Evolutionary conservation across 2,888 invertebrate species (phyloP).

Genomic region (Cataglyphis rosenhaueri): DNA sequence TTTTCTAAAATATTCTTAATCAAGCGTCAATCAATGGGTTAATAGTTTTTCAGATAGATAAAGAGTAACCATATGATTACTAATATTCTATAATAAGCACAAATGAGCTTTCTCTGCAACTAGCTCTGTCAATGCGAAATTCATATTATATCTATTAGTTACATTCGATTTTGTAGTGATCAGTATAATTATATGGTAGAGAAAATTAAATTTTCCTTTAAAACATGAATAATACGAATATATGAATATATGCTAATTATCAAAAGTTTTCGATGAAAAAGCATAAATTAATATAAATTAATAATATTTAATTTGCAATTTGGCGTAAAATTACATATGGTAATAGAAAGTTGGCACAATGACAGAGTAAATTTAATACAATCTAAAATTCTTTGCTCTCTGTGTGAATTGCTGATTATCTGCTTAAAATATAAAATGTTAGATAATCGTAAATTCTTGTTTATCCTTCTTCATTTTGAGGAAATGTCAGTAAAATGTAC

Average conservation of each 20-base stretch:
- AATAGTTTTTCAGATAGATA: constrained; percentile 1
- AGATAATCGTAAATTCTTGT: neutral
- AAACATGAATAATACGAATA: neutral
- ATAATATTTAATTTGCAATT: neutral
- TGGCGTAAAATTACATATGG: neutral
- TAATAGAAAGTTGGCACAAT: neutral
- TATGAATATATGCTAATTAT: neutral
- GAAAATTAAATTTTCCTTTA: constrained; percentile 12
- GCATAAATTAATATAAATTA: neutral
- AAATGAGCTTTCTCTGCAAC: constrained; percentile 21
- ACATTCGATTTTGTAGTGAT: constrained; percentile 10
- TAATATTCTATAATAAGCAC: constrained; percentile 19
- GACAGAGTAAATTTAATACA: neutral
- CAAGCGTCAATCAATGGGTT: neutral
- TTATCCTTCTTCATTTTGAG: neutral
- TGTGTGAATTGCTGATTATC: neutral
- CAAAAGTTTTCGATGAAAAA: neutral
- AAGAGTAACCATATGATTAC: neutral
- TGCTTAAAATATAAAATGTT: neutral
- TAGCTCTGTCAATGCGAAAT: neutral
- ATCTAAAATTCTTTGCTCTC: neutral
- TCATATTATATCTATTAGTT: constrained; percentile 31
- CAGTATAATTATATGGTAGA: neutral
- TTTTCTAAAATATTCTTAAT: neutral
- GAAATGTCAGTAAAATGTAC: neutral